Evolutionary conservation across 1,140 invertebrate species (phyloP), one percentile per base, ranked within the genome.

Genomic region (Papilio xuthus): DNA sequence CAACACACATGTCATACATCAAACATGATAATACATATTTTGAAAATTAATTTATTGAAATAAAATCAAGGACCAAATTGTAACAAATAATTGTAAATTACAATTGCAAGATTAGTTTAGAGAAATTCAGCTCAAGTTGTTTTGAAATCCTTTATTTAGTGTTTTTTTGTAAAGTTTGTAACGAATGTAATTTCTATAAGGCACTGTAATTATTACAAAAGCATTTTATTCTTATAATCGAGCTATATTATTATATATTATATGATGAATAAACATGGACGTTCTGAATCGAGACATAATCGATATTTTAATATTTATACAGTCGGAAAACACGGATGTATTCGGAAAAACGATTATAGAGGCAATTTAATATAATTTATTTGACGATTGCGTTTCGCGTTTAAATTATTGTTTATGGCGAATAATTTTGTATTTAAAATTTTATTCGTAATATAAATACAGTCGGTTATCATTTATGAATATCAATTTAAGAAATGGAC

Each of bases 361-460:
- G 60, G 20, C 77, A 47, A 80, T 80, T 63, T 77, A 56, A 71
- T 42, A 42, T 78, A 84, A 84, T 82, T 83, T 83, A 83, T 83
- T 81, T 82, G 70, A 81, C 77, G 81, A 81, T 47, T 60, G 79
- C 63, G 23, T 73, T 78, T 79, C 74, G 74, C 60, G 42, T 76
- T 79, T 78, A 77, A 82, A 79, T 76, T n/a, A 28, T 81, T 80
- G 79, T 84, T 84, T 83, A 83, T 84, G 77, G 75, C 69, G 56
- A 78, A 80, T 81, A 78, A 81, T 84, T 84, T 79, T 78, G 79
- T 79, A 83, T 79, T 81, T 80, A 81, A 81, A 75, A 56, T 75
- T 20, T 37, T 32, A 32, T 56, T 56, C 15, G n/a, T 74, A 53
- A 15, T n/a, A 50, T 15, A 73, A 50, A 47, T 26, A 50, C 7